Percentiles rank a stretch among this genome's conserved stretches.
These are phyloP conservation scores for Stegophylla sp. DNA, from an alignment of 2,888 invertebrate genomes.

Conservation along the genomic window DNA sequence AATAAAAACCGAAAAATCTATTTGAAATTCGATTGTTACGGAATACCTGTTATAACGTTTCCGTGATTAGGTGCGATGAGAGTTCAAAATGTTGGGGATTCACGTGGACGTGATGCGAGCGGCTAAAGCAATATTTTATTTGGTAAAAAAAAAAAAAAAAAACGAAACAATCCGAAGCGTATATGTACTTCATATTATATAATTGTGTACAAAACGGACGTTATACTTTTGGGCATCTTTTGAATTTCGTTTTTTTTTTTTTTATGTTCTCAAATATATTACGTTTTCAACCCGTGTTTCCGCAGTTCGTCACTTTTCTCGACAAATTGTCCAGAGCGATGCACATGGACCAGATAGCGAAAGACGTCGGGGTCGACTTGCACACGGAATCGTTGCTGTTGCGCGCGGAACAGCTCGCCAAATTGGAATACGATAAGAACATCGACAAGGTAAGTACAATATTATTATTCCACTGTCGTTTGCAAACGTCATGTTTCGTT, in stretches of 20 bases:
- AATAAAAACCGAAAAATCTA: too few relatives aligned
- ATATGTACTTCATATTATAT: too few relatives aligned
- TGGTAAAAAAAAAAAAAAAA: too few relatives aligned
- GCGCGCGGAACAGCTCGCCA: constrained; percentile 82
- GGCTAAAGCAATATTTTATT: too few relatives aligned
- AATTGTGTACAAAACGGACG: too few relatives aligned
- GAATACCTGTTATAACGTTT: too few relatives aligned
- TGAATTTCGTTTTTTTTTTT: constrained; percentile 18
- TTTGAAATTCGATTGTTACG: too few relatives aligned
- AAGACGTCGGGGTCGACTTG: constrained; percentile 81
- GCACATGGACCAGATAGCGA: constrained; percentile 83
- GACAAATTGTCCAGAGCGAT: constrained; percentile 82
- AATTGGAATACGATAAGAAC: constrained; percentile 81
- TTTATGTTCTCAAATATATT: constrained; percentile 1
- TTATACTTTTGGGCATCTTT: too few relatives aligned
- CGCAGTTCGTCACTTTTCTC: constrained; percentile 80
- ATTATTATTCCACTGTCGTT: background rate
- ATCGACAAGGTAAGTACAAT: constrained; percentile 77
- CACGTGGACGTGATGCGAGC: too few relatives aligned
- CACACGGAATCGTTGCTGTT: constrained; percentile 84
- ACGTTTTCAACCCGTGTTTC: constrained; percentile 62
- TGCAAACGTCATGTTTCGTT: constrained; percentile 9
- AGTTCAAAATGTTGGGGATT: too few relatives aligned
- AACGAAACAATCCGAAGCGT: too few relatives aligned
- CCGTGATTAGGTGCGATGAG: too few relatives aligned